Evolutionary conservation across 2,797 vertebrate genomes (phyloP).

Genomic region (Hyperoplus lanceolatus): DNA sequence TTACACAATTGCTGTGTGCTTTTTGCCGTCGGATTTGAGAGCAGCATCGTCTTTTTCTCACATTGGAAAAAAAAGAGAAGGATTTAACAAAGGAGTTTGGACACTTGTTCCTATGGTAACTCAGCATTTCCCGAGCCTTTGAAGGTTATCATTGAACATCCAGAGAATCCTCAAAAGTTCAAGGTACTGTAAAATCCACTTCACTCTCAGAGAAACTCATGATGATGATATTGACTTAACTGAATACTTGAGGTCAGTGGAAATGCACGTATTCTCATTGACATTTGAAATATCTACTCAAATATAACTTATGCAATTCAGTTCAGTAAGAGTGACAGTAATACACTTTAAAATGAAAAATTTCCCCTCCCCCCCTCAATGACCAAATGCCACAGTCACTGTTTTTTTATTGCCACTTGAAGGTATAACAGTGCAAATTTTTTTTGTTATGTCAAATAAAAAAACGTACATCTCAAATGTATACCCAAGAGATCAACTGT

Average conservation of each 20-base stretch:
- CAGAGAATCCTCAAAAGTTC: constrained; percentile 49
- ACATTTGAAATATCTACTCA: constrained; percentile 25
- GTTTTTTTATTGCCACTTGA: background rate
- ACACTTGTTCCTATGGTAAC: constrained; percentile 74
- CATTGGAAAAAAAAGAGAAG: constrained; percentile 43
- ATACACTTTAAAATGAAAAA: background rate
- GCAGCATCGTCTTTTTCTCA: constrained; percentile 41
- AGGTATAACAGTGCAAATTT: background rate
- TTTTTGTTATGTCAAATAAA: background rate
- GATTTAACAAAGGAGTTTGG: constrained; percentile 66
- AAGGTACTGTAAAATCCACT: constrained; percentile 66
- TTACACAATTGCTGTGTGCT: constrained; percentile 29
- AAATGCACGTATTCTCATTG: background rate
- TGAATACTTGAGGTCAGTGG: constrained; percentile 12
- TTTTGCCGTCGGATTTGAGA: constrained; percentile 45
- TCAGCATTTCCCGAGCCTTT: constrained; percentile 48
- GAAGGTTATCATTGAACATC: constrained; percentile 65
- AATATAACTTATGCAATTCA: background rate
- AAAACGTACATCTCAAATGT: background rate
- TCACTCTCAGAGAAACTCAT: constrained; percentile 43
- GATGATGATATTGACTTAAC: constrained; percentile 27
- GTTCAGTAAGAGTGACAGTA: background rate
- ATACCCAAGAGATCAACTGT: background rate
- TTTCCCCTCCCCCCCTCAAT: background rate
- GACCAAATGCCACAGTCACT: background rate